Conservation (phyloP, 2,113 vertebrate genomes). For the Andinoacara biseriatus region DNA sequence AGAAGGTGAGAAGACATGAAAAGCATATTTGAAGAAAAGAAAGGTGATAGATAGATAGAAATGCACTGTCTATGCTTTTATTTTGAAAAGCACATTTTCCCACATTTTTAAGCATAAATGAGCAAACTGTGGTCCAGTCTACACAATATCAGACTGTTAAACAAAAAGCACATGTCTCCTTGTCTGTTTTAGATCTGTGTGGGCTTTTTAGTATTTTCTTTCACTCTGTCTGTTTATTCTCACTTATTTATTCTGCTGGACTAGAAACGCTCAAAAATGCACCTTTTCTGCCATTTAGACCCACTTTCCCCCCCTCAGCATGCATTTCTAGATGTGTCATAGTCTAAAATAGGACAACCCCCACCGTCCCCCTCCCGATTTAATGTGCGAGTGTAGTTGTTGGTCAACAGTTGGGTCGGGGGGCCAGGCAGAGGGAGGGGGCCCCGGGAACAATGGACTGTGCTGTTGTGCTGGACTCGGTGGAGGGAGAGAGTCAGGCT, state of each 20-base stretch:
- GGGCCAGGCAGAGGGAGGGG: conserved; percentile 74
- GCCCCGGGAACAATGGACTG: conserved; percentile 87
- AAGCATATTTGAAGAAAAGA: background rate
- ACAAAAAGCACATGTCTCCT: no score
- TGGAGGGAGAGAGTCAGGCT: conserved; percentile 62
- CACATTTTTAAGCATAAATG: background rate
- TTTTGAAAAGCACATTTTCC: conserved; percentile 58
- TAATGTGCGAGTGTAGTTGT: conserved; percentile 76
- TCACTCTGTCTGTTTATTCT: no score
- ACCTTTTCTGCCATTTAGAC: background rate
- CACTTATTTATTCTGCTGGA: background rate
- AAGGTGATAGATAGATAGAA: no score
- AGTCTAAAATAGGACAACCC: conserved; percentile 86
- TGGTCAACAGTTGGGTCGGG: conserved; percentile 80
- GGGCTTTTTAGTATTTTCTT: no score
- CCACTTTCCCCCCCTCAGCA: background rate
- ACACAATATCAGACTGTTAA: background rate
- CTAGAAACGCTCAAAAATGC: background rate
- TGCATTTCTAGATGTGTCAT: conserved; percentile 81
- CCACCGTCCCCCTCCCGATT: conserved; percentile 54
- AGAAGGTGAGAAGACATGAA: background rate
- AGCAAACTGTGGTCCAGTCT: background rate
- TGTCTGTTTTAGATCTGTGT: background rate
- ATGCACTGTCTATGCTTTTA: conserved; percentile 40
- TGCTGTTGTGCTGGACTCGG: conserved; percentile 83